Conservation (phyloP, 2,888 invertebrate genomes). For the Microctonus hyperodae region DNA sequence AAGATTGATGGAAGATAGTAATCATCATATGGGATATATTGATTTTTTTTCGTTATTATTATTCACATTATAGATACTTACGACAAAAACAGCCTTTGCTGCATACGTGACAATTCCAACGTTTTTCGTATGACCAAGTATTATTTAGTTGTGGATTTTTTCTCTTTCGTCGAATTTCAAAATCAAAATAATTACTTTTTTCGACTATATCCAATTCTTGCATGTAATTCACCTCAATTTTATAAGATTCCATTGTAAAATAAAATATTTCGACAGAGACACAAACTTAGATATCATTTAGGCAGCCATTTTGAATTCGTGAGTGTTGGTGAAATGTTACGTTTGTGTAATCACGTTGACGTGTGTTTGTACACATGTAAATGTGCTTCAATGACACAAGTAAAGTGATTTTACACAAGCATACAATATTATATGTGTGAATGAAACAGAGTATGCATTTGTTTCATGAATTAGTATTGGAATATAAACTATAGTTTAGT, state of each 20-base stretch:
- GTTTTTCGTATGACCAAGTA: conserved; percentile 38
- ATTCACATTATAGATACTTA: conserved; percentile 37
- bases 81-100: conserved; percentile 48
- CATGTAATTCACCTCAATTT: conserved; percentile 42
- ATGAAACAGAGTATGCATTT: no score
- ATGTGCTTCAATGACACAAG: no score
- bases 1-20: no score
- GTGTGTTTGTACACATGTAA: no score
- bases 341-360: no score
- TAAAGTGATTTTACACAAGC: no score
- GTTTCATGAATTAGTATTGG: no score
- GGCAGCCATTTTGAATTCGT: conserved; percentile 56
- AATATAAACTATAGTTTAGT: no score
- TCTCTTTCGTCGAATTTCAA: conserved; percentile 29
- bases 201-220: conserved; percentile 36
- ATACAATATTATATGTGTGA: no score
- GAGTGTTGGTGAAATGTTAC: conserved; percentile 28
- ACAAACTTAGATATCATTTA: conserved; percentile 44
- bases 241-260: conserved; percentile 52
- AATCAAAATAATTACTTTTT: conserved; percentile 31
- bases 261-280: conserved; percentile 41
- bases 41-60: neutral
- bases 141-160: conserved; percentile 34
- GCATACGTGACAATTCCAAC: conserved; percentile 46
- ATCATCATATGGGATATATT: neutral